Percentiles rank a stretch among this genome's conserved stretches.
Conservation (phyloP, 2,113 vertebrate genomes). For the Donacobius atricapilla region DNA sequence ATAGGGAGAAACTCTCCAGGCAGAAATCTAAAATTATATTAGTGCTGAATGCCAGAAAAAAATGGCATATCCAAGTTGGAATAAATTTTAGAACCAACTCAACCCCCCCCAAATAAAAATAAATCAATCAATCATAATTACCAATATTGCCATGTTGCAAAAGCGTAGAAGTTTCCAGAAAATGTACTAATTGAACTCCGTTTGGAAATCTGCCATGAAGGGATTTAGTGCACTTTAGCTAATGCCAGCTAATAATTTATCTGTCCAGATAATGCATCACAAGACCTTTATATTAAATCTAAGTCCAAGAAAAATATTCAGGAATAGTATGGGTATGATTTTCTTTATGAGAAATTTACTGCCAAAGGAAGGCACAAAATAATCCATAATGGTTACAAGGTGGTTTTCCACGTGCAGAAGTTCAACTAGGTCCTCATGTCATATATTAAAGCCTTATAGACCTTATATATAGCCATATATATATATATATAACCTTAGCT, state of each 20-base stretch:
- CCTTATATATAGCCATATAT: too few relatives aligned
- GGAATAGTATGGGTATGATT: background rate
- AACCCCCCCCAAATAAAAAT: background rate
- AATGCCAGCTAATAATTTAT: background rate
- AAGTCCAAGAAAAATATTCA: background rate
- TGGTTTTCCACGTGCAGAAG: background rate
- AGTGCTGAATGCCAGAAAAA: background rate
- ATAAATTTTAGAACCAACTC: background rate
- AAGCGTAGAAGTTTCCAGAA: background rate
- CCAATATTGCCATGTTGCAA: background rate
- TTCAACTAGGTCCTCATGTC: background rate
- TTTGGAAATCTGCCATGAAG: background rate
- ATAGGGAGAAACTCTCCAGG: background rate
- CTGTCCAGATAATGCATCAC: background rate
- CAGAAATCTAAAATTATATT: background rate
- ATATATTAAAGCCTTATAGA: background rate
- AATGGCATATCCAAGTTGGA: background rate
- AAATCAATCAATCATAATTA: background rate
- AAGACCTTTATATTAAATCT: background rate
- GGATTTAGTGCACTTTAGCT: background rate
- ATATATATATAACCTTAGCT: too few relatives aligned
- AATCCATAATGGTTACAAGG: background rate
- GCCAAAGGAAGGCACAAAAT: background rate
- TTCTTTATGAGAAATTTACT: background rate
- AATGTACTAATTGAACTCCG: background rate